Base-by-base conservation (phyloP, 2,113 vertebrate species). In the Ciconia maguari region DNA sequence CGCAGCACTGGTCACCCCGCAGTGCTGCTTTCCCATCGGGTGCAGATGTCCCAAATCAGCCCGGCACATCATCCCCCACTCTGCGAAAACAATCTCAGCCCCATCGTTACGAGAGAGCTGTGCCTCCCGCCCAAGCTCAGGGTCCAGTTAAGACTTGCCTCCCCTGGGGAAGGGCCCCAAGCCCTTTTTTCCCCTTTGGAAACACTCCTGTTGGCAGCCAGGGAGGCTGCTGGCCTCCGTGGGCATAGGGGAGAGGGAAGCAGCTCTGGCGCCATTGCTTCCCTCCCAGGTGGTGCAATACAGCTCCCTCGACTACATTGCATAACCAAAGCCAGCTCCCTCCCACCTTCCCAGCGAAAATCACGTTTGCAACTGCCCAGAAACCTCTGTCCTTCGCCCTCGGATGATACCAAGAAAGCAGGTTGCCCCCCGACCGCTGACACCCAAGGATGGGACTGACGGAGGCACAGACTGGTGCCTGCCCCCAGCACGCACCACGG, bases 1-100 rank as follows among this genome's bases (percentile, higher is more conserved):
- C 4, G 2, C n/a, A 44, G 72, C 52, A 49, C 46, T 5, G 1
- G 11, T 52, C 13, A 48, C 18, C 42, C 49, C 0, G 0, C 30
- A 30, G 38, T 13, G 34, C 18, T 34, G 7, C 9, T 16, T 70
- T 25, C 58, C 46, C 58, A 17, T n/a, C 2, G 6, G 24, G 8
- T n/a, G 16, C 27, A 61, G 55, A 80, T 6, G 15, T 22, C 25
- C 15, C 52, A 52, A 69, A 77, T 34, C 13, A 61, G 19, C 25
- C 34, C 16, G 22, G 74, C 30, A 44, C 27, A 44, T 75, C 19
- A 6, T 46, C 10, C 32, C 26, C 20, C 7, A 0, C 42, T 26
- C 66, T 46, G 49, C n/a, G 72, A 76, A 84, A 77, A 16, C 25
- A 41, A 13, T 6, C 26, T 87, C 27, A 24, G 13, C 17, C 15